phyloP scores from a whole-genome alignment of 2,888 invertebrate species.

The Calameuta idolon region DNA sequence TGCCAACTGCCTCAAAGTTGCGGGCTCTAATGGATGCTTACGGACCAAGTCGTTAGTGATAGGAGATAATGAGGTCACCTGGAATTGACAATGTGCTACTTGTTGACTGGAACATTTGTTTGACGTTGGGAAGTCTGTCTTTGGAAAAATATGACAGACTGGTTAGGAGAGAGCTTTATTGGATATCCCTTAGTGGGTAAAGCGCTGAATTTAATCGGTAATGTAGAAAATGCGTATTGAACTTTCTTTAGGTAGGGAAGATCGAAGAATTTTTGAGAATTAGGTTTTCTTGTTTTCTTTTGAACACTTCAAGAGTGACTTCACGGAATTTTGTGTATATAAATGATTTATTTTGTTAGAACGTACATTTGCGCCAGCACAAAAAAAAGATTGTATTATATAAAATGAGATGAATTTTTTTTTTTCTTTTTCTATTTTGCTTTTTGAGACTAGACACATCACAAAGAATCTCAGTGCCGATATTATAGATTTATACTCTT shows the following conservation, averaged over 20 bases:
- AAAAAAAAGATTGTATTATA: conserved; percentile 45
- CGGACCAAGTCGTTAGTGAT: not conserved
- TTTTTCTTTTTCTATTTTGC: conserved; percentile 19
- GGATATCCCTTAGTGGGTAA: not conserved
- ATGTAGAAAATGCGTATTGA: not conserved
- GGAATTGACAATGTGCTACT: not conserved
- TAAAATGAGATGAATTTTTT: conserved; percentile 35
- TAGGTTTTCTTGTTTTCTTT: not conserved
- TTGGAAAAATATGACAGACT: not conserved
- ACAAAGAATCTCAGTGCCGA: conserved; percentile 24
- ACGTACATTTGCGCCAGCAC: conserved; percentile 61
- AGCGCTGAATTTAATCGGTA: not conserved
- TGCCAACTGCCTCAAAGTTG: conserved; percentile 15
- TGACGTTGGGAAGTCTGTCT: not conserved
- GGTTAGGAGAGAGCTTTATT: not conserved
- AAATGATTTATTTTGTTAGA: conserved; percentile 55
- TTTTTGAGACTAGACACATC: conserved; percentile 50
- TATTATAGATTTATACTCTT: conserved; percentile 4
- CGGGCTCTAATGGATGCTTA: not conserved
- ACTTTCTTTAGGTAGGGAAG: not conserved
- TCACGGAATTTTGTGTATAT: conserved; percentile 19
- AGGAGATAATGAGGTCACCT: not conserved
- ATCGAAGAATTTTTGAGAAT: not conserved
- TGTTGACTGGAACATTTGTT: not conserved
- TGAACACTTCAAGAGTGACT: not conserved